phyloP scores from a whole-genome alignment of 2,888 invertebrate genomes.

The Andrena bucephala region DNA sequence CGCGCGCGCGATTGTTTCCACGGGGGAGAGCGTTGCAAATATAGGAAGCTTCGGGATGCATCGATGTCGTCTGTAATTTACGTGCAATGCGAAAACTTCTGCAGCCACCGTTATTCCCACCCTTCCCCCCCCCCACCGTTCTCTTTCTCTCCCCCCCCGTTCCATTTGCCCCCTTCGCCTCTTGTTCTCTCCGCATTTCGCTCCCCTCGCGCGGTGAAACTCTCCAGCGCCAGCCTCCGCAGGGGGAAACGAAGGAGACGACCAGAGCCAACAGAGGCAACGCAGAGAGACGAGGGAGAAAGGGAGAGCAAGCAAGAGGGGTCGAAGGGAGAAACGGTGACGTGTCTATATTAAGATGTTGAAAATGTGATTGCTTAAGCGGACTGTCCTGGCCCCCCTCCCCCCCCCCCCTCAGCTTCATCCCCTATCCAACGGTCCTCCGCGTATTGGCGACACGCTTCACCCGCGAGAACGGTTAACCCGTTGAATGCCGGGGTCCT shows the following conservation, averaged over 20 bases:
- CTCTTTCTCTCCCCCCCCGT: slow-evolving; percentile 9
- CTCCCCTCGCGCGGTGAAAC: slow-evolving; percentile 31
- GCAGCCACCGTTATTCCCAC: slow-evolving; percentile 53
- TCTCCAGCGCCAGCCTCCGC: slow-evolving; percentile 20
- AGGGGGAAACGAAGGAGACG: slow-evolving; percentile 12
- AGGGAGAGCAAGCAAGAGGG: neutral
- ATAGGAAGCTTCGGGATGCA: slow-evolving; percentile 60
- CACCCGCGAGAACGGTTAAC: slow-evolving; percentile 22
- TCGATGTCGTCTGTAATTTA: slow-evolving; percentile 65
- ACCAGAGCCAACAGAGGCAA: slow-evolving; percentile 5
- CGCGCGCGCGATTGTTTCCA: slow-evolving; percentile 53
- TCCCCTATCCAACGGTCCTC: too few species aligned
- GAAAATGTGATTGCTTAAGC: slow-evolving; percentile 63
- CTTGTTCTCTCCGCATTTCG: slow-evolving; percentile 30
- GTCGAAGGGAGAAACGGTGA: slow-evolving; percentile 33
- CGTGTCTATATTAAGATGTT: slow-evolving; percentile 65
- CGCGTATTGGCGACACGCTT: slow-evolving; percentile 21
- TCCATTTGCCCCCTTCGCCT: slow-evolving; percentile 21
- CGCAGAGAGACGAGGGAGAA: neutral
- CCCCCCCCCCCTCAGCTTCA: too few species aligned
- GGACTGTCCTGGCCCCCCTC: neutral
- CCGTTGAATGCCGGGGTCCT: slow-evolving; percentile 31
- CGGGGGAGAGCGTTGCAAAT: slow-evolving; percentile 41
- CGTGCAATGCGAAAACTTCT: slow-evolving; percentile 63
- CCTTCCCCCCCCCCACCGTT: slow-evolving; percentile 1